These are phyloP conservation scores for Drosophila paulistorum DNA, from an alignment of 1,140 invertebrate species.

Conservation along the genomic window DNA sequence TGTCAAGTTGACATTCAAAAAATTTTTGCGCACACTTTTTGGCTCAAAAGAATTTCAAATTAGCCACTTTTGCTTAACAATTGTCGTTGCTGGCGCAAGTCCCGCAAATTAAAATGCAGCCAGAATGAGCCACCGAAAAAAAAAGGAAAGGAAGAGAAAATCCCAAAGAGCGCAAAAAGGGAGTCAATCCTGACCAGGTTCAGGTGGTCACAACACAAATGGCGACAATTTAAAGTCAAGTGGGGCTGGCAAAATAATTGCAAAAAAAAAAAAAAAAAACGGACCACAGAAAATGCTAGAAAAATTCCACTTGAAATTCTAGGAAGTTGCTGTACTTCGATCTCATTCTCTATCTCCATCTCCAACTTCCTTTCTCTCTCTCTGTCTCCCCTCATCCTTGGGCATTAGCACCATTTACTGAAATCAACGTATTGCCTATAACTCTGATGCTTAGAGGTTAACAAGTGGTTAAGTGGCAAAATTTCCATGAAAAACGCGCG, in stretches of 20 bases:
- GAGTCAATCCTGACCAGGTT: conserved; percentile 25
- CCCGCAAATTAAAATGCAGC: conserved; percentile 71
- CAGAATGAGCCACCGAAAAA: conserved; percentile 27
- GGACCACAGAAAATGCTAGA: conserved; percentile 20
- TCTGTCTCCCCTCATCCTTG: background rate
- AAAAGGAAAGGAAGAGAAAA: conserved; percentile 18
- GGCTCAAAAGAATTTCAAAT: conserved; percentile 80
- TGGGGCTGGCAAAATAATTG: conserved; percentile 67
- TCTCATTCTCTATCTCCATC: conserved; percentile 10
- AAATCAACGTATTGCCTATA: conserved; percentile 41
- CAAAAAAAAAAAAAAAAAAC: background rate
- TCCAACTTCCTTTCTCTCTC: conserved; percentile 29
- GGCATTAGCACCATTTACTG: conserved; percentile 70
- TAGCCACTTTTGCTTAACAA: conserved; percentile 78
- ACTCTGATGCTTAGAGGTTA: conserved; percentile 48
- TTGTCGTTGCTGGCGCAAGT: conserved; percentile 43
- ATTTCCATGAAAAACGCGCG: conserved; percentile 66
- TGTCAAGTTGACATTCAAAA: conserved; percentile 75
- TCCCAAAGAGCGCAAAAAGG: conserved; percentile 4
- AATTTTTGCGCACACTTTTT: conserved; percentile 65
- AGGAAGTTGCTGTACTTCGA: conserved; percentile 14
- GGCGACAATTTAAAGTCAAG: conserved; percentile 77
- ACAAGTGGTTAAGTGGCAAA: conserved; percentile 64
- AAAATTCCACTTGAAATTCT: conserved; percentile 61
- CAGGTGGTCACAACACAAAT: conserved; percentile 52